Percentiles rank a stretch among this genome's conserved stretches.
phyloP scores from a whole-genome alignment of 92 coral and sea anemone species.

The Parazoanthus atlanticus region DNA sequence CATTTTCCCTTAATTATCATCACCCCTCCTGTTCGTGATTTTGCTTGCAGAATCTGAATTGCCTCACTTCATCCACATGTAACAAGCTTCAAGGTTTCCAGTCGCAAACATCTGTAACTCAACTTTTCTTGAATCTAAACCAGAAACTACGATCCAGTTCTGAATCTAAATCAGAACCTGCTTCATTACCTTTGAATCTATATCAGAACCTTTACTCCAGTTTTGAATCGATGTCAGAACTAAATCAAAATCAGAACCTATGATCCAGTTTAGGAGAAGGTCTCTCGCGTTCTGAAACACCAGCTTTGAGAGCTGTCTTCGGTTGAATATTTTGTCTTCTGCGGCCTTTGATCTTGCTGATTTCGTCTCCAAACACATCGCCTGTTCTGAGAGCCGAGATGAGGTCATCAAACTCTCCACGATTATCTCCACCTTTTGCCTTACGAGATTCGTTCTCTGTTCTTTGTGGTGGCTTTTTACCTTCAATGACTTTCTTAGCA shows the following conservation, averaged over 20 bases:
- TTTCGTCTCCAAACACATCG: constrained; percentile 98
- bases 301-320: constrained; percentile 66
- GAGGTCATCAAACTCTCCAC: constrained; percentile 99
- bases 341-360: constrained; percentile 93
- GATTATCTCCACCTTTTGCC: constrained; percentile 59
- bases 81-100: background rate
- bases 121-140: background rate
- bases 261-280: constrained; percentile 56
- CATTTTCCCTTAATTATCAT: background rate
- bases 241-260: constrained; percentile 3
- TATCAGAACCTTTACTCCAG: background rate
- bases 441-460: constrained; percentile 48
- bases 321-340: constrained; percentile 73
- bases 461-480: constrained; percentile 55
- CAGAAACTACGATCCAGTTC: background rate
- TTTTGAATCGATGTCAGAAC: background rate
- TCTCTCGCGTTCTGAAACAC: constrained; percentile 84
- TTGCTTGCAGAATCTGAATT: background rate
- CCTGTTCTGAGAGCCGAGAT: constrained; percentile 99
- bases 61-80: background rate
- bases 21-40: background rate
- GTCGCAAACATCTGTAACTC: background rate
- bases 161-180: background rate
- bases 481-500: constrained; percentile 76
- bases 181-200: background rate